These are phyloP conservation scores for Bovichtus variegatus DNA, from an alignment of 2,797 vertebrate genomes.

Conservation along the genomic window DNA sequence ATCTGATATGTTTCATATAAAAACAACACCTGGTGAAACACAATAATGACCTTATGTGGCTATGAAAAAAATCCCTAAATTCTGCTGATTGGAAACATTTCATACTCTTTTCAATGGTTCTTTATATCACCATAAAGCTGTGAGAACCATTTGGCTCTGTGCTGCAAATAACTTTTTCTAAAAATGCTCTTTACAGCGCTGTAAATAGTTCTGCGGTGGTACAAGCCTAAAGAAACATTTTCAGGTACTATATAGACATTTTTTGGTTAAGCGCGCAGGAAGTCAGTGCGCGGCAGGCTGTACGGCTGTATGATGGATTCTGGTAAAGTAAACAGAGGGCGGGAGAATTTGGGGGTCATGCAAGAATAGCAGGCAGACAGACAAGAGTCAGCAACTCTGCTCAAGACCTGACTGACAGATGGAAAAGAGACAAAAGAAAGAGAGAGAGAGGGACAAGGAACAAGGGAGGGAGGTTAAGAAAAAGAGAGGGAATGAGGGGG, in stretches of 20 bases:
- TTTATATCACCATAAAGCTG: constrained; percentile 9
- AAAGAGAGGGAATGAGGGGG: neutral
- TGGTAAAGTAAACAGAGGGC: constrained; percentile 46
- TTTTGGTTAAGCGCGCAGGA: constrained; percentile 14
- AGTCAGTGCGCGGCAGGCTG: neutral
- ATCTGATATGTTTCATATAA: constrained; percentile 18
- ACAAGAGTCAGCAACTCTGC: constrained; percentile 52
- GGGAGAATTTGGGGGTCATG: constrained; percentile 33
- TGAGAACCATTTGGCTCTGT: neutral
- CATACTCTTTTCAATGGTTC: neutral
- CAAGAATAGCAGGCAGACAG: constrained; percentile 50
- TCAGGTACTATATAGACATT: constrained; percentile 8
- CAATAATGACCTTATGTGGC: neutral
- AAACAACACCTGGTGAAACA: constrained; percentile 25
- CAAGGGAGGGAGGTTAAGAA: neutral
- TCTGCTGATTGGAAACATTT: constrained; percentile 20
- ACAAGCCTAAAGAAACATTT: constrained; percentile 24
- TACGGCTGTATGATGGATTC: constrained; percentile 17
- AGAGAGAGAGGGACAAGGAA: neutral
- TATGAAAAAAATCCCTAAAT: neutral
- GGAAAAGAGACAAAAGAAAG: constrained; percentile 24
- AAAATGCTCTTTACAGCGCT: constrained; percentile 12
- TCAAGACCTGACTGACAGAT: constrained; percentile 43
- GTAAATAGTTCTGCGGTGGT: constrained; percentile 27
- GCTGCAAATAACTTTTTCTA: neutral